Evolutionary conservation across 2,888 invertebrate genomes (phyloP), one percentile per base, ranked within the genome.

Genomic region (Chrysotoxum bicinctum): DNA sequence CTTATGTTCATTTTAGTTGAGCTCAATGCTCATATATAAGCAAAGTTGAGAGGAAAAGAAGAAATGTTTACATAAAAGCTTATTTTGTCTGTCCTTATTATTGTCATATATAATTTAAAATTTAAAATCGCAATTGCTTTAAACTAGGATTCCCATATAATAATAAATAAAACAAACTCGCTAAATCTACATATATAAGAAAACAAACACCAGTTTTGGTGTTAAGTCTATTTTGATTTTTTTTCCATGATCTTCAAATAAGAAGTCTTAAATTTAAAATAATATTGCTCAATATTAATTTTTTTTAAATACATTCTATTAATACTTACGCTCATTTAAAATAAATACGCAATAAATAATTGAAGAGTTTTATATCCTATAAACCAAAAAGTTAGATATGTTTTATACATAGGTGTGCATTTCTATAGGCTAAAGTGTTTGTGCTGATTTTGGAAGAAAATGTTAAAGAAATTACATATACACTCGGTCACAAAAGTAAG

Each of bases 71-170:
- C 12, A 37, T 60, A 52, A 62, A 74, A n/a, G 40, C n/a, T 32
- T 56, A 50, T 62, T 64, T 54, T 56, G 62, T 70, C 30, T 70
- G 68, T 52, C 9, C 16, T 79, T 69, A 64, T 84, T 84, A 84
- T 84, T 84, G 84, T 84, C 84, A 79, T 83, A 69, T 69, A 82
- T 79, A 79, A 79, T 68, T 23, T 21, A 54, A 66, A 76, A 73
- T 14, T 60, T 74, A 43, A 84, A 75, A 75, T 79, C 73, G 54
- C 78, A 72, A 70, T 70, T 79, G 69, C 62, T 62, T 77, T 14
- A 73, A 52, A 45, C 9, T 14, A 64, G 7, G 2, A 45, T 8
- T 1, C 3, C 7, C 12, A 43, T 58, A 43, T 58, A 2, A 1
- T 35, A 35, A 35, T 7, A 19, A 58, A 14, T 37, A 14, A 16